A percentile compares a stretch with the other conserved stretches of the same genome.
phyloP scores from a whole-genome alignment of 37 sponge, comb jelly and placozoan genomes.

The Petrosia ficiformis region DNA sequence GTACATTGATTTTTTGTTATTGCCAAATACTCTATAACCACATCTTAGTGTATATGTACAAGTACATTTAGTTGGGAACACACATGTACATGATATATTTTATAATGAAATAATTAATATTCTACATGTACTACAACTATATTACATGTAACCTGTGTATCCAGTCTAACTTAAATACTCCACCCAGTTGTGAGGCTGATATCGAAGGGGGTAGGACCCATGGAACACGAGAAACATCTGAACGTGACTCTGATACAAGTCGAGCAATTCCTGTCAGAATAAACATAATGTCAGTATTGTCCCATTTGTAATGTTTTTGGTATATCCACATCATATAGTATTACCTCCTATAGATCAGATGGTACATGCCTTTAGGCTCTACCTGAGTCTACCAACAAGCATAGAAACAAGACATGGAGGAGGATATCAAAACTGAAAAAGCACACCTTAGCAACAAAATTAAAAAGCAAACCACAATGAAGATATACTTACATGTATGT shows the following conservation, averaged over 20 bases:
- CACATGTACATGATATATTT: no score
- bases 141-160: constrained; percentile 80
- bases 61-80: no score
- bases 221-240: constrained; percentile 47
- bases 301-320: background rate
- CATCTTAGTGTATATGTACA: no score
- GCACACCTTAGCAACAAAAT: no score
- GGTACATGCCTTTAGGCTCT: constrained; percentile 1
- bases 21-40: no score
- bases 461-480: no score
- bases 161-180: constrained; percentile 87
- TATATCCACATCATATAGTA: background rate
- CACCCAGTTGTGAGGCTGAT: constrained; percentile 65
- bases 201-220: constrained; percentile 85
- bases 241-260: constrained; percentile 72
- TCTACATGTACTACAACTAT: no score
- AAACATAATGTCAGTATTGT: background rate
- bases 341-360: background rate
- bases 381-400: no score
- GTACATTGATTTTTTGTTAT: no score
- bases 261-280: constrained; percentile 56
- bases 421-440: no score
- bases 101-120: no score
- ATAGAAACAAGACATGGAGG: background rate
- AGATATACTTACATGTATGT: no score